Percentiles rank a stretch among this genome's conserved stretches.
phyloP scores from a whole-genome alignment of 2,797 vertebrate genomes.

The Acomys russatus region DNA sequence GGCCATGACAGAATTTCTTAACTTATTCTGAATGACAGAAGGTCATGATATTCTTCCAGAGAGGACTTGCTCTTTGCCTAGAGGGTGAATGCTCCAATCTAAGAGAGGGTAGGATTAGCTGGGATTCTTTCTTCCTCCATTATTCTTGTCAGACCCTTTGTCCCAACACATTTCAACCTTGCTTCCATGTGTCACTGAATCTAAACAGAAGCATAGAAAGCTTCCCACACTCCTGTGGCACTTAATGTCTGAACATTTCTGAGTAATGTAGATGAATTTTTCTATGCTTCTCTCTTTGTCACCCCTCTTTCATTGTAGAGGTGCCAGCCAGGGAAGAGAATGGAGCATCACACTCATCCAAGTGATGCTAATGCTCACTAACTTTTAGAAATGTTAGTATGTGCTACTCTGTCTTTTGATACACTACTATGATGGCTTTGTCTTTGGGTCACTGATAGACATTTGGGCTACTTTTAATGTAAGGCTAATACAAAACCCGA shows the following conservation, averaged over 20 bases:
- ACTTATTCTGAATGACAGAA: not conserved
- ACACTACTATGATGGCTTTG: not conserved
- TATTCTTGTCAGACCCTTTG: not conserved
- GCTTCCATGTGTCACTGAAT: not conserved
- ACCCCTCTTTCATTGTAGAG: not conserved
- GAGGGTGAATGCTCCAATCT: not conserved
- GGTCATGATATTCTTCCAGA: not conserved
- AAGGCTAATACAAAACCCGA: not conserved
- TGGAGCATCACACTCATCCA: not conserved
- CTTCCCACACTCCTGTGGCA: too few relatives aligned
- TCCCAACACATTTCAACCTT: not conserved
- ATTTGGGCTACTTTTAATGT: not conserved
- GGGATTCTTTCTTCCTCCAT: not conserved
- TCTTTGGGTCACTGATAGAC: not conserved
- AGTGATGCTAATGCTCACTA: not conserved
- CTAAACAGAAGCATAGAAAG: not conserved
- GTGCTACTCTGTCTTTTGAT: not conserved
- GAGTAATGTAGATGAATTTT: too few relatives aligned
- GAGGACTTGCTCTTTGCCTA: not conserved
- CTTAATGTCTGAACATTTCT: not conserved
- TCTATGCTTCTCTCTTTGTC: not conserved
- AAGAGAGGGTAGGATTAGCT: not conserved
- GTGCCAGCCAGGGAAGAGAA: not conserved
- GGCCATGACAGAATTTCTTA: not conserved
- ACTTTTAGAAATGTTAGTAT: not conserved